Base-by-base conservation (phyloP, 2,888 invertebrate genomes). In the Eudasyphora cyanicolor region DNA sequence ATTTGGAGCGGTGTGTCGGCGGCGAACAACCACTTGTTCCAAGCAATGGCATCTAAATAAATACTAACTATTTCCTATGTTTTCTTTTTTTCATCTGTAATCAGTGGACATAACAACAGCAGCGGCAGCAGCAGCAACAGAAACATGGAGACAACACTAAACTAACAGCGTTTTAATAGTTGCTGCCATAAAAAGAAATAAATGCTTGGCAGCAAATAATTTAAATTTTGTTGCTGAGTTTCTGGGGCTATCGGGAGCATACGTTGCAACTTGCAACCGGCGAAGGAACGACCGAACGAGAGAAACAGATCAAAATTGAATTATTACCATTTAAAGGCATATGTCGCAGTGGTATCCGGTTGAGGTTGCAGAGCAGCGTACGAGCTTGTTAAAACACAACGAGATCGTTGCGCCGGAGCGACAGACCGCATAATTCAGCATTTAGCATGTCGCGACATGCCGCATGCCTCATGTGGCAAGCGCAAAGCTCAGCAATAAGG, bases 261-360 rank as follows among this genome's bases (percentile, higher is more conserved):
- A 24, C 14, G 29, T 12, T 24, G 24, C n/a, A n/a, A n/a, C n/a
- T n/a, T n/a, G n/a, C n/a, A n/a, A n/a, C n/a, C n/a, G n/a, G 19
- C 54, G 6, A 38, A 38, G 1, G 14, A 27, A 2, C 57, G 17
- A 32, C 24, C 51, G 69, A 45, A 54, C 62, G 49, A 32, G 29
- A 38, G 71, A 79, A 54, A 24, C 10, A 29, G n/a, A 32, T 60
- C 29, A 57, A 67, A 84, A 78, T 80, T 84, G 84, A 84, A 84
- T 81, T 81, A 81, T 84, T 81, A 62, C 84, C 84, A 78, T 84
- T 84, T 84, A 81, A 67, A 78, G 84, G 60, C 84, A 84, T 80
- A 79, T 84, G 80, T 84, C 77, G 77, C 78, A 78, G 51, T 60
- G 42, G 84, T 81, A 81, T 84, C 84, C 84, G 84, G 78, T 78